Conservation (phyloP, 2,888 invertebrate species). For the Altica lythri region DNA sequence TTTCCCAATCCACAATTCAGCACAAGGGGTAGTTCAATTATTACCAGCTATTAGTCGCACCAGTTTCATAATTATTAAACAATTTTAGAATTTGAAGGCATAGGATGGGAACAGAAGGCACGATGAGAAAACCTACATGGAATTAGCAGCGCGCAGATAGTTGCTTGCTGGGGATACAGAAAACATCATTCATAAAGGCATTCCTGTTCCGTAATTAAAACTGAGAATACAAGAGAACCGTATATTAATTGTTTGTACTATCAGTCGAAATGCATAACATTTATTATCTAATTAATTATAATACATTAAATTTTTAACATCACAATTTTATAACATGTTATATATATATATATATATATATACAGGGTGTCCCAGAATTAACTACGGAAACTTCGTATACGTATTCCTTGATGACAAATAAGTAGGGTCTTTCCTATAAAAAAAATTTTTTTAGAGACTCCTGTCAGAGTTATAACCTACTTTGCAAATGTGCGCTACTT, state of each 20-base stretch:
- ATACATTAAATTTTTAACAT: too few species aligned
- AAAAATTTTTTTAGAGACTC: too few species aligned
- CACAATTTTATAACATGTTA: too few species aligned
- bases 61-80: slow-evolving; percentile 44
- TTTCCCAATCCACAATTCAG: slow-evolving; percentile 19
- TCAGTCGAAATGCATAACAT: too few species aligned
- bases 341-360: too few species aligned
- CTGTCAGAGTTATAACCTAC: too few species aligned
- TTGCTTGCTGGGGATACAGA: not conserved
- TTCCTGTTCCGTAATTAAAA: not conserved
- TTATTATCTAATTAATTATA: too few species aligned
- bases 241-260: slow-evolving; percentile 1
- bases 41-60: slow-evolving; percentile 43
- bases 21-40: slow-evolving; percentile 35
- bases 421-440: too few species aligned
- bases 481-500: too few species aligned
- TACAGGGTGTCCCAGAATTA: too few species aligned
- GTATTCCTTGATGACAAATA: too few species aligned
- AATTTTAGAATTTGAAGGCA: slow-evolving; percentile 35
- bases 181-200: not conserved
- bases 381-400: too few species aligned
- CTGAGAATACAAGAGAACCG: not conserved
- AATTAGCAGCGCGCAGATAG: slow-evolving; percentile 8
- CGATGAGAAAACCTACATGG: slow-evolving; percentile 10
- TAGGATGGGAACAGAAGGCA: slow-evolving; percentile 1